phyloP scores from a whole-genome alignment of 1,140 invertebrate genomes.

The Drosophila triauraria region DNA sequence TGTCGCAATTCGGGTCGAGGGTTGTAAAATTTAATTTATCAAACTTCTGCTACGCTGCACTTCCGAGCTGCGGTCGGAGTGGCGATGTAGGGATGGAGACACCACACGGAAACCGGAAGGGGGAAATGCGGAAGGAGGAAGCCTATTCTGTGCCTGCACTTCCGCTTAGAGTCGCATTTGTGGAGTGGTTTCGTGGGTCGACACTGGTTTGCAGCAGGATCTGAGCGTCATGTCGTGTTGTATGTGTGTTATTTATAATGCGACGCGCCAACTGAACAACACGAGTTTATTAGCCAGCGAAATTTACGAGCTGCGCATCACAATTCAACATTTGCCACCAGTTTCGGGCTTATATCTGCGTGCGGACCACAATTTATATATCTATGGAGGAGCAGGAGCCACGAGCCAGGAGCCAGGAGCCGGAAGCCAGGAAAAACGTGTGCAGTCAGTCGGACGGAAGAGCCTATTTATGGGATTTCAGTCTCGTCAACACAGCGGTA shows the following conservation, averaged over 20 bases:
- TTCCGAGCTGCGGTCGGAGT: not conserved
- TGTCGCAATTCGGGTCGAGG: constrained; percentile 43
- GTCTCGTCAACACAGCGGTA: not conserved
- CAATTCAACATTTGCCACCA: constrained; percentile 26
- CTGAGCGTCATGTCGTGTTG: constrained; percentile 1
- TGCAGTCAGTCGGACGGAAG: constrained; percentile 20
- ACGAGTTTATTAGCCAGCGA: constrained; percentile 50
- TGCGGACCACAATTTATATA: constrained; percentile 4
- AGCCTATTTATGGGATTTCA: constrained; percentile 18
- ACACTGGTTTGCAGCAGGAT: constrained; percentile 5
- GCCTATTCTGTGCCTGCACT: constrained; percentile 77
- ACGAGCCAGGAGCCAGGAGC: too few relatives aligned
- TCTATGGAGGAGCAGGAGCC: not conserved
- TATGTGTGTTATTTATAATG: constrained; percentile 69
- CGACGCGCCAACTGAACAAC: constrained; percentile 50
- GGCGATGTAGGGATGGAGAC: constrained; percentile 13
- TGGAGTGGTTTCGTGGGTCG: constrained; percentile 17
- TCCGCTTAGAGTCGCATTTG: constrained; percentile 65
- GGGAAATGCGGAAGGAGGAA: constrained; percentile 68
- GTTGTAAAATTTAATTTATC: constrained; percentile 68
- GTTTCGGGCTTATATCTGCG: constrained; percentile 21
- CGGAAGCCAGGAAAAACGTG: constrained; percentile 11
- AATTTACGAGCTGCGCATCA: constrained; percentile 54
- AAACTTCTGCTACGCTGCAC: constrained; percentile 70
- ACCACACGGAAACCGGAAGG: constrained; percentile 68